Evolutionary conservation across 2,113 vertebrate species (phyloP), one percentile per base, ranked within the genome.

Genomic region (Rhynchomys soricoides): DNA sequence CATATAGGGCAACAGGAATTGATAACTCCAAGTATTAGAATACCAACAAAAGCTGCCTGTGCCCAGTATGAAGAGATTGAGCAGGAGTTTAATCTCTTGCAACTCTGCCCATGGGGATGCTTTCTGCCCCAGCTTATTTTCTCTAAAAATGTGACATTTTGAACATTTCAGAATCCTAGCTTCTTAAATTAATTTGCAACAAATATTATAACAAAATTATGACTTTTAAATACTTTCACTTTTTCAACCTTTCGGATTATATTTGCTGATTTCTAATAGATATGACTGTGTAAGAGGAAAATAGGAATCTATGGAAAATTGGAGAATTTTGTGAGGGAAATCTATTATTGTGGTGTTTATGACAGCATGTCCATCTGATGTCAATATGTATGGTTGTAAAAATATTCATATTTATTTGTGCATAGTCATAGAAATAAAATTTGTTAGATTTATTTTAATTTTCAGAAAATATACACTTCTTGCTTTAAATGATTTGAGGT

Each of bases 81-180:
- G 29, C 50, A 6, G 90, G 85, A 86, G 15, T 0, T 15, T 66
- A 74, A 66, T 48, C 29, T 24, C 31, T 40, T 66, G 16, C 4
- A 13, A 12, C 0, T 48, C 7, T 64, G 16, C 71, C 52, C 29
- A 57, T 2, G 68, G 43, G 31, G 9, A 75, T 86, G n/a, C 37
- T 77, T 93, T 88, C 31, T 7, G 34, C 37, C 13, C 21, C 70
- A 43, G 37, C 34, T 64, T 77, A 34, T 19, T 93, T 78, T 55
- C 26, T 74, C 85, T 92, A 66, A 86, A 59, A 83, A 87, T 66
- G 0, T 22, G 75, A 74, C 40, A 52, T 74, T 94, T 70, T 95
- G 16, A 21, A 0, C 12, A 78, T 88, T 73, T 92, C 16, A n/a
- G 21, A 8, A 43, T n/a, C 34, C 62, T 71, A 86, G 3, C 9